Evolutionary conservation across 2,113 vertebrate genomes (phyloP), one percentile per base, ranked within the genome.

Genomic region (Chamaetylas fuelleborni): DNA sequence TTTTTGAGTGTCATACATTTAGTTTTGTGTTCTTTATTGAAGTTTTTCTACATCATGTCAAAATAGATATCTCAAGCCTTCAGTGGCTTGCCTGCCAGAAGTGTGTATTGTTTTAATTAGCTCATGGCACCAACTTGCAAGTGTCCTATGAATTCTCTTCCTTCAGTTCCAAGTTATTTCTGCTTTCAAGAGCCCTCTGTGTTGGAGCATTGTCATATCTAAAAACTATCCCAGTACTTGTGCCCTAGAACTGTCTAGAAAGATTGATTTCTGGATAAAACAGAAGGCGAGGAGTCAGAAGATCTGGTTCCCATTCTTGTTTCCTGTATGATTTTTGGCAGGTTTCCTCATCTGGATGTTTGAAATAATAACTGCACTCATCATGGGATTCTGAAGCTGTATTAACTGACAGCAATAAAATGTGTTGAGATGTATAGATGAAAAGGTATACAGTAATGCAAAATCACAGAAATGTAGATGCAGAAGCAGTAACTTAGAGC

Each of bases 261-360:
- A 88, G 85, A 91, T 90, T 89, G 90, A 86, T 94, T 83, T 91
- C 60, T 93, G 78, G 74, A 70, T 95, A 66, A 86, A 85, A 56
- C 78, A 80, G 33, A 54, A 73, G 81, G 54, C 0, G 0, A 81
- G 57, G 61, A 95, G 71, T 88, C 67, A 42, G 85, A 90, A 88
- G 91, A 90, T 96, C 94, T 96, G 94, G 90, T 94, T 96, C 76
- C 88, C 79, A 67, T 97, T 96, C 92, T 86, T 92, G 90, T 90
- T 96, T 97, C 85, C 85, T 90, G 60, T 90, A 79, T 83, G 64
- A 66, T 78, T 94, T 90, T 90, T 96, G 94, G 95, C 90, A 92
- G 22, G 38, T 95, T 91, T 91, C 74, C 81, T 95, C 89, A 84
- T 95, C 94, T 93, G 77, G 90, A 93, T 2, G 1, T 70, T 95